Base-by-base conservation (phyloP, 2,888 invertebrate species). In the Heliconius ismenius region DNA sequence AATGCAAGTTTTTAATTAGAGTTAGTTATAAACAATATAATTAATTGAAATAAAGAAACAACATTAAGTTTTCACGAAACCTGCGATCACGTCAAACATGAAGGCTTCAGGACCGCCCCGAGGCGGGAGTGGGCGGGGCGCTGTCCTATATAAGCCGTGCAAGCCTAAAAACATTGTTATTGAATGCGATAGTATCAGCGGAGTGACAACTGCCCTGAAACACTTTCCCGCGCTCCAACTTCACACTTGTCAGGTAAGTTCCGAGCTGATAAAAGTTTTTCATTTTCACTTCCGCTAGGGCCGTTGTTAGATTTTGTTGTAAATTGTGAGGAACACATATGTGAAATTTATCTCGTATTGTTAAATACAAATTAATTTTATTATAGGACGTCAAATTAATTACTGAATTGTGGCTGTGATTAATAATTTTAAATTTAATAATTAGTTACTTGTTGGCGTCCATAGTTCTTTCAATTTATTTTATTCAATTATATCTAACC, bases 111-210 rank as follows among this genome's bases (percentile, higher is more conserved):
- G 82, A 86, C 89, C 92, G 90, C 91, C 91, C 87, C 81, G 81
- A 83, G 89, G 90, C 90, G 89, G 90, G 84, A 86, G 87, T 91
- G 88, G 93, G 93, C 93, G 93, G 92, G 84, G 90, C 91, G 88
- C 85, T 80, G 82, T 73, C 81, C 90, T 93, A 93, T 93, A 93
- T 92, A 93, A 93, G 90, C 87, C 84, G 83, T 84, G 91, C 89
- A 87, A 84, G 88, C 85, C 87, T 88, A 84, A 87, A 88, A 91
- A 90, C 85, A 90, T 91, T 90, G 90, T 89, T 91, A 92, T 90
- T 92, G 88, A 87, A 92, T 89, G 91, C 88, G 86, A 90, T 89
- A 89, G 87, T 87, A 88, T 85, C 90, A 85, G 85, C 84, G 82
- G 83, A 84, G 88, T 87, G 87, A 86, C 84, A 86, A 83, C 86